Evolutionary conservation across 1,140 invertebrate species (phyloP).

Genomic region (Neodiprion fabricii): DNA sequence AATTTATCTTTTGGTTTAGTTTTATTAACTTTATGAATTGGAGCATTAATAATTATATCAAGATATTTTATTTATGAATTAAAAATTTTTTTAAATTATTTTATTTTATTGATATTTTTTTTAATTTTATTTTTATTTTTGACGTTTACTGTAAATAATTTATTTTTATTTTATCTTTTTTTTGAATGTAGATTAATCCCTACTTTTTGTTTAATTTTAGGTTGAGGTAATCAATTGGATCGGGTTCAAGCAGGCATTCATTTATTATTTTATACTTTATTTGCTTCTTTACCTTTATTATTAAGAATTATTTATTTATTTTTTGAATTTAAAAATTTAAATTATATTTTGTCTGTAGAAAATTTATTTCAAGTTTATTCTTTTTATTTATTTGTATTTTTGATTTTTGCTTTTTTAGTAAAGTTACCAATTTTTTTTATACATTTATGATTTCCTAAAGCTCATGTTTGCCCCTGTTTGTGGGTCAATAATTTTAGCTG

Average conservation of each 20-base stretch:
- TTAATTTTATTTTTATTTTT: slow-evolving; percentile 63
- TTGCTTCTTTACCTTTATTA: no score
- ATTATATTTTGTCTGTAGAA: no score
- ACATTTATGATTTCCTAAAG: slow-evolving; percentile 76
- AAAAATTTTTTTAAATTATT: no score
- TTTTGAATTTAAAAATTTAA: no score
- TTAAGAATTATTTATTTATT: no score
- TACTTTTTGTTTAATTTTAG: slow-evolving; percentile 69
- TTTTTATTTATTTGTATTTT: slow-evolving; percentile 53
- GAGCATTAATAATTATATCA: slow-evolving; percentile 56
- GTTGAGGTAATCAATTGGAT: slow-evolving; percentile 69
- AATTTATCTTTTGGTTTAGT: slow-evolving; percentile 35
- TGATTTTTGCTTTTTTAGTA: slow-evolving; percentile 70
- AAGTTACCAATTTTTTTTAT: slow-evolving; percentile 74
- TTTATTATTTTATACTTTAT: slow-evolving; percentile 21
- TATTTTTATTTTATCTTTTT: slow-evolving; percentile 73
- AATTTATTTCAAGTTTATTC: no score
- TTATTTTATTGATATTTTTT: not conserved
- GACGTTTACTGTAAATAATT: slow-evolving; percentile 64
- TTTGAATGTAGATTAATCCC: slow-evolving; percentile 71
- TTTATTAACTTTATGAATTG: slow-evolving; percentile 64
- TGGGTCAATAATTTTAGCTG: slow-evolving; percentile 38
- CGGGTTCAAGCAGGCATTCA: slow-evolving; percentile 66
- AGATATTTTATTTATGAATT: no score
- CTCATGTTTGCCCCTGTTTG: slow-evolving; percentile 77